Evolutionary conservation across 2,113 vertebrate genomes (phyloP), one percentile per base, ranked within the genome.

Genomic region (Hydrochoerus hydrochaeris): DNA sequence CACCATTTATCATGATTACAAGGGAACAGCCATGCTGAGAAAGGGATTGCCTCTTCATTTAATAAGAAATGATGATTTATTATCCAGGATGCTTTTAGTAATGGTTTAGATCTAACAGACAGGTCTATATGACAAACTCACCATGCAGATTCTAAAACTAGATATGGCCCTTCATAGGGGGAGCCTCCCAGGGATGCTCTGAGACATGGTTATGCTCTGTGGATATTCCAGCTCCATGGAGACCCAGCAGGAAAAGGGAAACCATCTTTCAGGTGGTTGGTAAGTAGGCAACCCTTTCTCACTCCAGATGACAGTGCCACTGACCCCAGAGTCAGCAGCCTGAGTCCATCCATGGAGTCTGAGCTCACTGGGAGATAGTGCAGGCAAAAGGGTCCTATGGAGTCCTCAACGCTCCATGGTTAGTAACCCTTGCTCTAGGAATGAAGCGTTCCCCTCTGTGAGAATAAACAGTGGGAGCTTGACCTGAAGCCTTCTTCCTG

Each of bases 1-100:
- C 98, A 98, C 97, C 97, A 98, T 99, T 98, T 98, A 98, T 99
- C 99, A 98, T 98, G 96, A 98, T 99, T 99, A 98, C 92, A 96
- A 98, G 92, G 95, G 96, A 98, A 97, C 96, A 97, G 98, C 95
- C 91, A 97, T 97, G 94, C 92, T 89, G 96, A 95, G 97, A 97
- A 98, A 98, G 98, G 98, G 98, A 97, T 96, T 98, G 97, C 97
- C 98, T 98, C 96, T 98, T 98, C 97, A 96, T 98, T 98, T 98
- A 98, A 97, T 97, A 95, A 80, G 95, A 98, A 98, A 98, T 95
- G 96, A 98, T 98, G 98, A 99, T 99, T 98, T 98, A 99, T 98
- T 98, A 98, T 98, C 93, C 75, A 92, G 88, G 90, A 88, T 97
- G 80, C 98, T 98, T 98, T 98, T 97, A 97, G 98, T 95, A 98